Evolutionary conservation across 2,888 invertebrate species (phyloP).

Genomic region (Drosophila putrida): DNA sequence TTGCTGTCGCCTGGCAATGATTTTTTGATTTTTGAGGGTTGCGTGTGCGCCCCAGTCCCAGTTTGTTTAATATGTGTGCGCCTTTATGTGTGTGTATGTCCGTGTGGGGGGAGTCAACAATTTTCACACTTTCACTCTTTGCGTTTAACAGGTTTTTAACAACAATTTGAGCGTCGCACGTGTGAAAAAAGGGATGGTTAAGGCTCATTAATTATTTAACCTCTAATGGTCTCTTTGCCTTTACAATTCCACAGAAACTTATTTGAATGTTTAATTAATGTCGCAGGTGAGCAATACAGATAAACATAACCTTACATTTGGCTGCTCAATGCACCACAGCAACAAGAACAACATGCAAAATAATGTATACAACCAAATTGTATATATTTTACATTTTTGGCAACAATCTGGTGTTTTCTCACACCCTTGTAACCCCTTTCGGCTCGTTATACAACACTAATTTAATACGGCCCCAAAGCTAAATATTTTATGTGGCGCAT

Average conservation of each 20-base stretch:
- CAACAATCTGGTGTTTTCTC: conserved; percentile 42
- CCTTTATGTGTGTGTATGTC: conserved; percentile 22
- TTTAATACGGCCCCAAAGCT: conserved; percentile 70
- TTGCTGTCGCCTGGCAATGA: conserved; percentile 72
- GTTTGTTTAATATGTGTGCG: conserved; percentile 25
- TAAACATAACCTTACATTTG: conserved; percentile 42
- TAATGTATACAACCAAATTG: conserved; percentile 15
- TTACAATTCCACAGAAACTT: not conserved
- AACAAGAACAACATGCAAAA: conserved; percentile 2
- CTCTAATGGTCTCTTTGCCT: conserved; percentile 20
- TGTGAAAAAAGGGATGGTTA: conserved; percentile 46
- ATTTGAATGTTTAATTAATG: conserved; percentile 23
- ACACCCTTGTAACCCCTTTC: conserved; percentile 30
- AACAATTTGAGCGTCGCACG: conserved; percentile 50
- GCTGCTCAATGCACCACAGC: conserved; percentile 4
- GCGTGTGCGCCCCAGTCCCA: conserved; percentile 57
- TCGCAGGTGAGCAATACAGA: not conserved
- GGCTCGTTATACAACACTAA: conserved; percentile 71
- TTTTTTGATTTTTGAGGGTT: conserved; percentile 75
- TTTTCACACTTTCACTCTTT: conserved; percentile 80
- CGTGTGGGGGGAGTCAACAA: conserved; percentile 37
- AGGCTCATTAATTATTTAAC: conserved; percentile 48
- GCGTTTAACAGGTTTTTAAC: conserved; percentile 75
- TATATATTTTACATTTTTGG: conserved; percentile 55
- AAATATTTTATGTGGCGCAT: conserved; percentile 66